Conservation (phyloP, 2,888 invertebrate genomes). For the Epistrophella euchroma region DNA sequence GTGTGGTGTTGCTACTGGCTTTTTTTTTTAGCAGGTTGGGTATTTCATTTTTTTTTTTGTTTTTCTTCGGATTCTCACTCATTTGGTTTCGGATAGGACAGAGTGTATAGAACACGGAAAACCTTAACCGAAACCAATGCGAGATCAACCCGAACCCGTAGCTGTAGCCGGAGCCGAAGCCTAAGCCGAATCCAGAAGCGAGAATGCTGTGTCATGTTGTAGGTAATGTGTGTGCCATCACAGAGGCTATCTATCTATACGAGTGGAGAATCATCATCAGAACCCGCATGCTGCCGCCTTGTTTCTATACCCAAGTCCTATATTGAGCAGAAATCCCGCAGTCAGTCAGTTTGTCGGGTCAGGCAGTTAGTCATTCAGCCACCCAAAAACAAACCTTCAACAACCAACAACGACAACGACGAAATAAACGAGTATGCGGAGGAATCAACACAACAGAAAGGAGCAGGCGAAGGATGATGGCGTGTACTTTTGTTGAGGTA, state of each 20-base stretch:
- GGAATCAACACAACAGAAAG: slow-evolving; percentile 76
- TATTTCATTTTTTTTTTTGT: slow-evolving; percentile 39
- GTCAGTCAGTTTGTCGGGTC: slow-evolving; percentile 55
- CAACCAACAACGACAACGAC: slow-evolving; percentile 39
- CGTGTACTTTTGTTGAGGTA: background rate
- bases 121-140: slow-evolving; percentile 73
- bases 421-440: slow-evolving; percentile 40
- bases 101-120: slow-evolving; percentile 67
- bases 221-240: slow-evolving; percentile 64
- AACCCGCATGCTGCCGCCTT: slow-evolving; percentile 51
- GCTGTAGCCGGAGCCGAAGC: background rate
- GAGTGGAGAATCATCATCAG: slow-evolving; percentile 61
- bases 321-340: slow-evolving; percentile 40
- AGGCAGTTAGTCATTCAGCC: slow-evolving; percentile 39
- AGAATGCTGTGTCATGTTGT: slow-evolving; percentile 53
- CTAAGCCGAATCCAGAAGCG: slow-evolving; percentile 47
- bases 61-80: slow-evolving; percentile 60
- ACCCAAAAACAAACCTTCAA: slow-evolving; percentile 49
- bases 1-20: slow-evolving; percentile 67
- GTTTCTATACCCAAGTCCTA: slow-evolving; percentile 33
- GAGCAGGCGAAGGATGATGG: slow-evolving; percentile 29
- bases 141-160: slow-evolving; percentile 65
- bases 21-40: slow-evolving; percentile 49
- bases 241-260: slow-evolving; percentile 64
- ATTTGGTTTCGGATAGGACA: slow-evolving; percentile 65